A percentile compares a stretch with the other conserved stretches of the same genome.
Conservation (phyloP, 2,888 invertebrate genomes). For the Microctonus hyperodae region DNA sequence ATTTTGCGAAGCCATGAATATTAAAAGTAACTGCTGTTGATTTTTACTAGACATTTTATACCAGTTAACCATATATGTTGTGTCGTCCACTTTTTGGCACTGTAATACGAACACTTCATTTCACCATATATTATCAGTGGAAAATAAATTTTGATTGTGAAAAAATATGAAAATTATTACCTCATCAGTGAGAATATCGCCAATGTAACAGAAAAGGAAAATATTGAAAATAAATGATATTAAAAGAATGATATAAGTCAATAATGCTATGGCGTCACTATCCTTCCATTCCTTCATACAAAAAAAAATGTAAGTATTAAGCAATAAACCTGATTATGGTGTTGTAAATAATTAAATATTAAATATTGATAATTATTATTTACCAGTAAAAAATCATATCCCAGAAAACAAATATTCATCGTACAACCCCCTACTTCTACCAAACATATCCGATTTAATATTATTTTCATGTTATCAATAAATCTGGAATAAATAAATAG, state of each 20-base stretch:
- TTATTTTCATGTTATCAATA: constrained; percentile 27
- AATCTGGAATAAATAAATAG: constrained; percentile 31
- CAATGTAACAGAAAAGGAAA: constrained; percentile 52
- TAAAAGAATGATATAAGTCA: constrained; percentile 29
- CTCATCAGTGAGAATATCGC: constrained; percentile 49
- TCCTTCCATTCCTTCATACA: constrained; percentile 29
- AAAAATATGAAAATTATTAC: constrained; percentile 35
- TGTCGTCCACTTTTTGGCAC: constrained; percentile 45
- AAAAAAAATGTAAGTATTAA: background rate
- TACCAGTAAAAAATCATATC: constrained; percentile 41
- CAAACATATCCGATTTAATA: constrained; percentile 38
- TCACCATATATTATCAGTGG: background rate
- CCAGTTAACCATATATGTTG: constrained; percentile 47
- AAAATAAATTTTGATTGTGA: background rate
- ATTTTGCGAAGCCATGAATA: constrained; percentile 42
- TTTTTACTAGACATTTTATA: constrained; percentile 41
- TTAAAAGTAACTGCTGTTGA: constrained; percentile 37
- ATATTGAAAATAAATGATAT: constrained; percentile 38
- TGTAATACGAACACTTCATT: constrained; percentile 21
- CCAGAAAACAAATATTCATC: constrained; percentile 39
- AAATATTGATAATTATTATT: constrained; percentile 4
- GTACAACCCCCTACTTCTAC: constrained; percentile 42
- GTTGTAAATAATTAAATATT: constrained; percentile 3
- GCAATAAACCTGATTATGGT: too few relatives aligned
- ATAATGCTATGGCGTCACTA: constrained; percentile 28